These are phyloP conservation scores for Drosophila mettleri DNA, from an alignment of 2,888 invertebrate species.

Conservation along the genomic window DNA sequence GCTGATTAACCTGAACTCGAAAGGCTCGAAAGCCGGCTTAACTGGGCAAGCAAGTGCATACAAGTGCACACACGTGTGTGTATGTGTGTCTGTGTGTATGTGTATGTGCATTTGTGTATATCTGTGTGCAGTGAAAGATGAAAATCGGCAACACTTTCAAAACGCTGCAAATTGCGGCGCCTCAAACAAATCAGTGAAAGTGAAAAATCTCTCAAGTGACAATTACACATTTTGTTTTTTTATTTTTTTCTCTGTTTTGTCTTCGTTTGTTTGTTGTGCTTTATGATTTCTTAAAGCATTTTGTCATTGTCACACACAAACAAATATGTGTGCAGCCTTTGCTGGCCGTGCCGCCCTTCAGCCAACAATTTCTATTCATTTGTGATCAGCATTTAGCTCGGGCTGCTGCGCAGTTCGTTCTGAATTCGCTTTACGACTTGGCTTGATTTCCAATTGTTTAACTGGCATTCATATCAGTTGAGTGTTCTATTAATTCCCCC, in stretches of 20 bases:
- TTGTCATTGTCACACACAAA: conserved; percentile 29
- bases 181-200: conserved; percentile 75
- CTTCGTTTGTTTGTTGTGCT: conserved; percentile 20
- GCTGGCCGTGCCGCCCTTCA: conserved; percentile 5
- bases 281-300: conserved; percentile 29
- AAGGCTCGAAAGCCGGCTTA: conserved; percentile 49
- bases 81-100: conserved; percentile 16
- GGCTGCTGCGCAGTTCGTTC: conserved; percentile 38
- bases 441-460: conserved; percentile 25
- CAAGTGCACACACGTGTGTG: not conserved
- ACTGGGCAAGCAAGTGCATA: conserved; percentile 26
- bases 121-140: conserved; percentile 60
- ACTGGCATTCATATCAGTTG: conserved; percentile 28
- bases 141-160: conserved; percentile 66
- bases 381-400: not conserved
- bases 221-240: conserved; percentile 58
- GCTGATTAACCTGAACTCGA: conserved; percentile 28
- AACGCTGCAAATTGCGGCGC: conserved; percentile 63
- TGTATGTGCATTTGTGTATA: conserved; percentile 17
- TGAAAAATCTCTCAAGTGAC: conserved; percentile 75
- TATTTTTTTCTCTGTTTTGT: too few species aligned
- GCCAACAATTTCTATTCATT: conserved; percentile 38
- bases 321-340: conserved; percentile 67
- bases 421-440: conserved; percentile 29
- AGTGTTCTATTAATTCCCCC: conserved; percentile 3